Evolutionary conservation across 2,797 vertebrate genomes (phyloP).

Genomic region (Microcaecilia unicolor): DNA sequence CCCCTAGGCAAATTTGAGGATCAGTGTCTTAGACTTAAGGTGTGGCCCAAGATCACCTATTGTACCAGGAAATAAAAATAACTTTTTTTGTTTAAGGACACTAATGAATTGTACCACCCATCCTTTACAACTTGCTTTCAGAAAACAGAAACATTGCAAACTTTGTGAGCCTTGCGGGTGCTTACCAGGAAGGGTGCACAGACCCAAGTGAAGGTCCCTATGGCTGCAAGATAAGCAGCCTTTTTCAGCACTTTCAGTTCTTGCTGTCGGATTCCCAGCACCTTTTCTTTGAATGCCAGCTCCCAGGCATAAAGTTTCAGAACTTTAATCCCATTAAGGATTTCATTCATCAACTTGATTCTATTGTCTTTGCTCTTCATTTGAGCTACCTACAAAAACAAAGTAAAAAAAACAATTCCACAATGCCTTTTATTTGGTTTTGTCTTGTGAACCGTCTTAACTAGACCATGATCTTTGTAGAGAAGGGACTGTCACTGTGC

Average conservation of each 20-base stretch:
- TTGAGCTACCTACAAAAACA: constrained; percentile 72
- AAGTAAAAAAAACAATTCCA: constrained; percentile 19
- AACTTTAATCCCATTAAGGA: constrained; percentile 91
- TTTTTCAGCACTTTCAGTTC: constrained; percentile 86
- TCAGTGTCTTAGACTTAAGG: too few species aligned
- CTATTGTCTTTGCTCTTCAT: constrained; percentile 95
- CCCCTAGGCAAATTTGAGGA: too few species aligned
- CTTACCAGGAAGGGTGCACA: constrained; percentile 95
- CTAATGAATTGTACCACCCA: too few species aligned
- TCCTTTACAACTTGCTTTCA: too few species aligned
- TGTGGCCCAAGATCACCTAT: too few species aligned
- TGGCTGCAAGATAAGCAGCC: constrained; percentile 75
- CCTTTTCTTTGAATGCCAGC: constrained; percentile 85
- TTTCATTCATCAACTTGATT: constrained; percentile 96
- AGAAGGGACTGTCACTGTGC: neutral
- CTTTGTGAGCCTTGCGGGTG: too few species aligned
- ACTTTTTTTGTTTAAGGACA: too few species aligned
- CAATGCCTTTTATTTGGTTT: constrained; percentile 2
- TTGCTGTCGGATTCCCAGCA: constrained; percentile 75
- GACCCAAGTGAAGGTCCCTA: constrained; percentile 93
- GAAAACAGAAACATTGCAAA: too few species aligned
- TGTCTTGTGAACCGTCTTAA: too few species aligned
- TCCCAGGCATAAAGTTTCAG: constrained; percentile 97
- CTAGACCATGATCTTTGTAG: too few species aligned
- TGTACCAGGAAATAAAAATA: too few species aligned